phyloP scores from a whole-genome alignment of 2,797 vertebrate species.

The Muraenolepis orangiensis region DNA sequence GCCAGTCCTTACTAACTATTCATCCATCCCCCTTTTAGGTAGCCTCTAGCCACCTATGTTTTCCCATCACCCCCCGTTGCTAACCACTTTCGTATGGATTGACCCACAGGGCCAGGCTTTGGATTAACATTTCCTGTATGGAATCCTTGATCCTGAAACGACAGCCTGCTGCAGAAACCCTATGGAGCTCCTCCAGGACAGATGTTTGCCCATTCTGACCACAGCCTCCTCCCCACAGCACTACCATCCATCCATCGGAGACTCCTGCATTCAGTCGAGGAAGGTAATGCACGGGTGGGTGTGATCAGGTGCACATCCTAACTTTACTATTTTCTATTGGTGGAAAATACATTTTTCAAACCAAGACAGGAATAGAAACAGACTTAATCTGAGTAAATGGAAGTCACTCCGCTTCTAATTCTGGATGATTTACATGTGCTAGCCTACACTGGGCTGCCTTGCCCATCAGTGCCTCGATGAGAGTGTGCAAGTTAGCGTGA shows the following conservation, averaged over 20 bases:
- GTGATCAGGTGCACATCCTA: not conserved
- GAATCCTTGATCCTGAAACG: constrained; percentile 34
- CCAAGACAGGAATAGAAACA: not conserved
- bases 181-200: constrained; percentile 35
- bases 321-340: not conserved
- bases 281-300: not conserved
- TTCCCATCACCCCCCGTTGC: not conserved
- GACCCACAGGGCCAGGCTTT: constrained; percentile 22
- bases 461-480: constrained; percentile 2
- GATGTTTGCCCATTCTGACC: constrained; percentile 40
- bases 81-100: constrained; percentile 12
- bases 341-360: not conserved
- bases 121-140: constrained; percentile 46
- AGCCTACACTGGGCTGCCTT: not conserved
- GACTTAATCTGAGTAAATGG: not conserved
- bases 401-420: constrained; percentile 12
- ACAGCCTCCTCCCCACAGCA: not conserved
- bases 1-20: constrained; percentile 1
- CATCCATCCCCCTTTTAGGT: not conserved
- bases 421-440: not conserved
- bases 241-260: not conserved
- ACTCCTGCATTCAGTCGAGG: constrained; percentile 7
- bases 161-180: constrained; percentile 25
- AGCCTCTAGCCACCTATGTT: not conserved
- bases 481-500: constrained; percentile 11